Evolutionary conservation across 1,140 invertebrate species (phyloP).

Genomic region (Drosophila hydei): DNA sequence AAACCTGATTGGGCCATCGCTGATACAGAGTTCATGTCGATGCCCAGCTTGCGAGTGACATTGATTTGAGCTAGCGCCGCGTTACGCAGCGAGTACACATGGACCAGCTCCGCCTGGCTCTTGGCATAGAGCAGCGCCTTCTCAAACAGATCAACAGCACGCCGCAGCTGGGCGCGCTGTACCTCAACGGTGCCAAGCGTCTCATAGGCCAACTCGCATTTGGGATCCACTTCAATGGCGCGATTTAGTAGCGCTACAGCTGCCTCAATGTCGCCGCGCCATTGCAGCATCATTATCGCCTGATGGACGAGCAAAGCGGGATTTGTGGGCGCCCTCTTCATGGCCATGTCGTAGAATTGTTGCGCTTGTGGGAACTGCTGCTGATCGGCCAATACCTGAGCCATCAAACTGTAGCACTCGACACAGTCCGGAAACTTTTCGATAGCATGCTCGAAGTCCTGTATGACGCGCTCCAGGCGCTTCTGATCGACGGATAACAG

Average conservation of each 20-base stretch:
- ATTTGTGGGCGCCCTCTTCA: constrained; percentile 93
- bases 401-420: constrained; percentile 93
- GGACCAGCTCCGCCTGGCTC: constrained; percentile 93
- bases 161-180: constrained; percentile 90
- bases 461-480: constrained; percentile 86
- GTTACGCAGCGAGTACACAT: constrained; percentile 93
- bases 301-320: constrained; percentile 94
- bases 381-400: constrained; percentile 93
- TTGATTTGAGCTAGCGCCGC: constrained; percentile 94
- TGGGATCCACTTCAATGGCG: constrained; percentile 94
- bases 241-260: constrained; percentile 91
- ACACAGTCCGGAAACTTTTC: constrained; percentile 92
- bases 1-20: constrained; percentile 61
- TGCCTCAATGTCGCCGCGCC: constrained; percentile 91
- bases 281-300: constrained; percentile 92
- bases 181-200: constrained; percentile 97
- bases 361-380: constrained; percentile 93
- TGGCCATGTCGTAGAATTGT: constrained; percentile 91
- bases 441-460: constrained; percentile 90
- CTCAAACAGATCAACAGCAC: constrained; percentile 93
- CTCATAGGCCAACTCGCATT: constrained; percentile 97
- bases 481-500: constrained; percentile 85
- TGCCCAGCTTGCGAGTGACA: constrained; percentile 90
- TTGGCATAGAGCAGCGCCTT: constrained; percentile 94
- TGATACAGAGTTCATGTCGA: constrained; percentile 84